Base-by-base conservation (phyloP, 2,113 vertebrate genomes). In the Glaucidium brasilianum region DNA sequence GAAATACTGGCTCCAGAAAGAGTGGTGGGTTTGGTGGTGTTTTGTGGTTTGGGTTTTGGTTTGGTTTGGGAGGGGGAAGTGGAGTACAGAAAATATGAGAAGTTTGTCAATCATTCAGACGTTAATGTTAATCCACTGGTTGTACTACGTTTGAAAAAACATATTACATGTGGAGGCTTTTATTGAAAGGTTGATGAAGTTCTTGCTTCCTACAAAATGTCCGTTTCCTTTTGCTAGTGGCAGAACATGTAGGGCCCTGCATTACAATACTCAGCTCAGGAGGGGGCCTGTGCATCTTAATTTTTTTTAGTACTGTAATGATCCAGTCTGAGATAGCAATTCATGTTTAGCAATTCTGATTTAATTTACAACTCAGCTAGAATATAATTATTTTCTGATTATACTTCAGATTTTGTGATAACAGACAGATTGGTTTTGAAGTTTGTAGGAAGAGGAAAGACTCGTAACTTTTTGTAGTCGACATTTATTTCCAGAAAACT, bases 341-440 rank as follows among this genome's bases (percentile, higher is more conserved):
- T 92, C 27, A 2, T 90, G 81, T 96, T 96, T 97, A 96, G 92
- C 87, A 97, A 96, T 97, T 97, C 96, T 97, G 96, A 96, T 97
- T 96, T 94, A 96, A 97, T 97, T 97, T 97, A 95, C 95, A 93
- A 80, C 86, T 95, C 87, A 72, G 89, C 92, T 95, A 97, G 95
- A 97, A 95, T 97, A 85, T 96, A 95, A 97, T 97, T 97, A 96
- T 97, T 97, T 96, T 93, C 75, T 96, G 84, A 94, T 94, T 94
- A 93, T 96, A 58, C 29, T 91, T 96, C 10, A 88, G 64, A 86
- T 95, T 93, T 95, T 77, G 25, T 87, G 59, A 76, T 92, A 85
- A 77, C 94, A 90, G 27, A 52, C 35, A 75, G 83, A 64, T 72
- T 73, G 25, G 19, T 92, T 94, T 84, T 91, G 41, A 94, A 90